phyloP scores from a whole-genome alignment of 2,797 vertebrate genomes.

The Lutjanus campechanus region DNA sequence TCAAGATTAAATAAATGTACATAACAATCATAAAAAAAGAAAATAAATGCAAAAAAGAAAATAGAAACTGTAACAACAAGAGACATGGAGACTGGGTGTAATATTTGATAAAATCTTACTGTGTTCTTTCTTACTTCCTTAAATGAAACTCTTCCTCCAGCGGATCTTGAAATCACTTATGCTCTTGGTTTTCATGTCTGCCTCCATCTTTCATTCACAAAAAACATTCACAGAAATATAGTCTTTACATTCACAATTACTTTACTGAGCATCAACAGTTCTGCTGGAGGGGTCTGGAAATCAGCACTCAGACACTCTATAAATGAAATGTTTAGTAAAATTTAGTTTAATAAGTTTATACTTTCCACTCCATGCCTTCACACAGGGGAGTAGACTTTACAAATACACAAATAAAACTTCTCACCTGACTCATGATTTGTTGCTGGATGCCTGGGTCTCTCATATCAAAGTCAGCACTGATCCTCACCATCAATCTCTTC shows the following conservation, averaged over 20 bases:
- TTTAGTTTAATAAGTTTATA: neutral
- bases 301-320: neutral
- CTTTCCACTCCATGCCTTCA: neutral
- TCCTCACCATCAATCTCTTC: constrained; percentile 1
- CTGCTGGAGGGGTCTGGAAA: neutral
- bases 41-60: too few relatives aligned
- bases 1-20: too few relatives aligned
- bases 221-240: neutral
- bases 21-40: too few relatives aligned
- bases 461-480: constrained; percentile 1
- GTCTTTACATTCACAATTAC: neutral
- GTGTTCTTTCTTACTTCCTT: neutral
- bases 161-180: constrained; percentile 9
- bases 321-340: neutral
- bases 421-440: constrained; percentile 22
- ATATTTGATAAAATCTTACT: neutral
- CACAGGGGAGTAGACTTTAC: neutral
- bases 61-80: neutral
- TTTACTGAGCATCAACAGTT: neutral
- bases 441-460: constrained; percentile 13
- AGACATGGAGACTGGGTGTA: neutral
- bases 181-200: neutral
- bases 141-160: constrained; percentile 3
- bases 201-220: neutral
- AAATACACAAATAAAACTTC: neutral